Evolutionary conservation across 2,888 invertebrate genomes (phyloP), one percentile per base, ranked within the genome.

Genomic region (Volucella inanis): DNA sequence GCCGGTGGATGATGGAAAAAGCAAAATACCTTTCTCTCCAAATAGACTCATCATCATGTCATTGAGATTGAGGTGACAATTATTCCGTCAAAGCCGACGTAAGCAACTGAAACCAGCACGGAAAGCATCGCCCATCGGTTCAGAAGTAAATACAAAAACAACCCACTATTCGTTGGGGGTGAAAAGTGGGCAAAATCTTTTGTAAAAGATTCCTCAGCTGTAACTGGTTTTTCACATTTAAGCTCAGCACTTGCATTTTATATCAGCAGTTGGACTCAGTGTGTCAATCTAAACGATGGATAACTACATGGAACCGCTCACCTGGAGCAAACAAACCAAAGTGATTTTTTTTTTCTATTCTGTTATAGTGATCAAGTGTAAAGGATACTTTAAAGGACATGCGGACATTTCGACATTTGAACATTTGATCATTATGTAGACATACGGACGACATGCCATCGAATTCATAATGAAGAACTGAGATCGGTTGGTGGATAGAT

Each of bases 221-320:
- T 90, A 90, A 90, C 90, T 90, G 90, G 90, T 90, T 90, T 90
- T 89, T 88, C 89, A 87, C 90, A 90, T 90, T 90, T 90, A 90
- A 90, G 88, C 90, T 87, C 81, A 74, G 87, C 70, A 72, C 84
- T 75, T 43, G 74, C 76, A 81, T 81, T 80, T 77, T 54, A 77
- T 80, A 81, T 72, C 72, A 85, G 18, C 87, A 85, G 87, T 87
- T 83, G 61, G 61, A 49, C 45, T 45, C 70, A 64, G 77, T 74
- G 39, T 82, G 68, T 82, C 86, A 86, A 86, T 82, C 82, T 57
- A 22, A 22, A 82, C 59, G 78, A 86, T 82, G 86, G 82, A 86
- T 82, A 86, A 31, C 79, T 67, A 78, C 57, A 54, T 22, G 47
- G 12, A 43, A 62, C 31, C n/a, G 8, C 39, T 22, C 4, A 22